phyloP scores from a whole-genome alignment of 2,888 invertebrate species.

The Pseudococcus viburni region DNA sequence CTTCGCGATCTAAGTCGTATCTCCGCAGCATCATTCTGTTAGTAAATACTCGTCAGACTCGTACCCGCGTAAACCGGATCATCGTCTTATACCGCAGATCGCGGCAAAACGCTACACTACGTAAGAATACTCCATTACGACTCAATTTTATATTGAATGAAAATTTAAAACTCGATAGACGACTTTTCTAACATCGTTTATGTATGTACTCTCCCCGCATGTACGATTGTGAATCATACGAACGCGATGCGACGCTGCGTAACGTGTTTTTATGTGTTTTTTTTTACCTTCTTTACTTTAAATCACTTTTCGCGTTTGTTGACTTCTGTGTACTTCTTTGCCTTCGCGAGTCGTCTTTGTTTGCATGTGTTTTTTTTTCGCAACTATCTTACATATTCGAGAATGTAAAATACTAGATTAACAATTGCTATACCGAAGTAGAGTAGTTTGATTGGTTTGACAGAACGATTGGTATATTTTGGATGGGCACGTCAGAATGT shows the following conservation, averaged over 20 bases:
- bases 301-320: constrained; percentile 7
- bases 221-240: background rate
- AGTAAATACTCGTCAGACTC: background rate
- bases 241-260: background rate
- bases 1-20: background rate
- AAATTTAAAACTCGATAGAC: constrained; percentile 11
- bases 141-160: constrained; percentile 14
- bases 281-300: background rate
- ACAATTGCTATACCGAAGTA: background rate
- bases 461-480: background rate
- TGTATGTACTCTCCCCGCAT: background rate
- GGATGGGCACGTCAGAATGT: background rate
- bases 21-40: background rate
- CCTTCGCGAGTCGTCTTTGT: background rate
- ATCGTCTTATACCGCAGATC: background rate
- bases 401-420: background rate
- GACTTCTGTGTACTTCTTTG: background rate
- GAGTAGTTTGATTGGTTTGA: background rate
- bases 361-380: background rate
- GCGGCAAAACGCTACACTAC: background rate
- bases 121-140: constrained; percentile 4
- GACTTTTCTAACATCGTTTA: background rate
- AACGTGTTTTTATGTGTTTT: background rate
- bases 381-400: background rate
- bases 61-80: background rate